Conservation (phyloP, 1,140 invertebrate genomes). For the Platorchestia sp. region DNA sequence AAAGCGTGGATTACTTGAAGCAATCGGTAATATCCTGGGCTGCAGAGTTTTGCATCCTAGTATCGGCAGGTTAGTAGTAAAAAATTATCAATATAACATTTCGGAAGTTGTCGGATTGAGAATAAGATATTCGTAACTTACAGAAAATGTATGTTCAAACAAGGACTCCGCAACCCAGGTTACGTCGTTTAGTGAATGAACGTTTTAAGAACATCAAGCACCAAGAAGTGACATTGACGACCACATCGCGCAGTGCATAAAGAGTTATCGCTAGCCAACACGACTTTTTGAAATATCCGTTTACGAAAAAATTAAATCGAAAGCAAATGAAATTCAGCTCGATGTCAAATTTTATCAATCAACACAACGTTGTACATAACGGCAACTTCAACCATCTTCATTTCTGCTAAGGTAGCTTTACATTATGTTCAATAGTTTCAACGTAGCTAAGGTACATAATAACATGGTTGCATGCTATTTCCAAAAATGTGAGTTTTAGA, state of each 20-base stretch:
- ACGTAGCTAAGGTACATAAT: too few species aligned
- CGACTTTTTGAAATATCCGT: not conserved
- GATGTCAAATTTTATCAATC: not conserved
- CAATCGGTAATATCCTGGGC: not conserved
- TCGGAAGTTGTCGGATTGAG: not conserved
- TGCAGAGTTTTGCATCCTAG: not conserved
- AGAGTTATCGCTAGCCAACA: not conserved
- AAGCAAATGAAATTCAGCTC: not conserved
- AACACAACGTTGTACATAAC: not conserved
- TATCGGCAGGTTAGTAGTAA: not conserved
- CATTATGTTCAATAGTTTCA: not conserved
- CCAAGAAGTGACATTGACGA: not conserved
- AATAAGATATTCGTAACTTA: not conserved
- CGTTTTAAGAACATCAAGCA: not conserved
- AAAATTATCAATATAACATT: not conserved
- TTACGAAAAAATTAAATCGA: too few species aligned
- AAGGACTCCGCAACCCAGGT: not conserved
- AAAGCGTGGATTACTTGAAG: not conserved
- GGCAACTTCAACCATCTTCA: not conserved
- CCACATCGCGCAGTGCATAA: not conserved
- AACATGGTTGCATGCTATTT: not conserved
- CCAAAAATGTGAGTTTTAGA: not conserved
- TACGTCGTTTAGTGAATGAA: not conserved
- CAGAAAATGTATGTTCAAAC: not conserved
- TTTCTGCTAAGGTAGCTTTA: not conserved